Evolutionary conservation across 2,113 vertebrate genomes (phyloP).

Genomic region (Butorides virescens): DNA sequence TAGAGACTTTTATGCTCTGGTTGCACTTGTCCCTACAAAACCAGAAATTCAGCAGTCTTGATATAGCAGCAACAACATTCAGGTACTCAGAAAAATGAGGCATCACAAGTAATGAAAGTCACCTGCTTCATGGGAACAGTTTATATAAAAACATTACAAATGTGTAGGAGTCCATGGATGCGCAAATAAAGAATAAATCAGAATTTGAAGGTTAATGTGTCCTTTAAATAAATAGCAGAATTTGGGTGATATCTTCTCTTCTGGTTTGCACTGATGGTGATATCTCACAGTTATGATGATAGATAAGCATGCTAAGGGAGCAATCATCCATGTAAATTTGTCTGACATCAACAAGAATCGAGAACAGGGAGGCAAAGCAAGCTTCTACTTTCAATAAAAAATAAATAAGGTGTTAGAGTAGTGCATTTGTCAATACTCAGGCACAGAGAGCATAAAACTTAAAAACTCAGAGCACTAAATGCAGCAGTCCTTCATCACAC

Average conservation of each 20-base stretch:
- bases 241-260: not conserved
- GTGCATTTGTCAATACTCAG: slow-evolving; percentile 2
- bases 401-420: not conserved
- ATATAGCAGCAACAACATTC: not conserved
- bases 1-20: not conserved
- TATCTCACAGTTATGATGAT: slow-evolving; percentile 20
- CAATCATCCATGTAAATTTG: slow-evolving; percentile 56
- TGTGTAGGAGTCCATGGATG: not conserved
- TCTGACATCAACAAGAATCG: slow-evolving; percentile 23
- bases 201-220: slow-evolving; percentile 10
- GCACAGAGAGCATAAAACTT: not conserved
- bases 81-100: not conserved
- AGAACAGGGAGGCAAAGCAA: not conserved
- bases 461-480: not conserved
- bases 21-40: not conserved
- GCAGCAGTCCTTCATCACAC: not conserved
- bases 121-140: not conserved
- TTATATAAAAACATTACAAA: not conserved
- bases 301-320: slow-evolving; percentile 28
- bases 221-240: slow-evolving; percentile 15
- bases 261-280: not conserved
- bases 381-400: not conserved
- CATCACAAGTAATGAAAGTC: not conserved
- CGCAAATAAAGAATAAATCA: slow-evolving; percentile 47
- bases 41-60: not conserved